Conservation (phyloP, 2,113 vertebrate genomes). For the Phylloscopus trochilus region DNA sequence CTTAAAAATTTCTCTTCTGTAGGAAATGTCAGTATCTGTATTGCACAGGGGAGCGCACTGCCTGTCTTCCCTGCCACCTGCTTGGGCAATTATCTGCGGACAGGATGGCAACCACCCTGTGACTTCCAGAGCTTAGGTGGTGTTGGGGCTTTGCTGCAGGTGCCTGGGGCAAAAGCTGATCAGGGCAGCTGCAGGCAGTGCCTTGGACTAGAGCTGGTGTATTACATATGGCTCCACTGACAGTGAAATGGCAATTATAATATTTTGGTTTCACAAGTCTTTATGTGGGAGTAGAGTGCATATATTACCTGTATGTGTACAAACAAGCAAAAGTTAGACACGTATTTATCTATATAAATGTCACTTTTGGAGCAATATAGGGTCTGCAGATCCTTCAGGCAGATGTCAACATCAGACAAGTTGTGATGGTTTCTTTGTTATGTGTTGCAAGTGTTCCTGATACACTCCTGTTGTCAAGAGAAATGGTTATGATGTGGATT, state of each 20-base stretch:
- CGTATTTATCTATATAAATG: background rate
- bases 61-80: background rate
- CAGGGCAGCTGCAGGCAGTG: background rate
- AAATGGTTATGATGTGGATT: background rate
- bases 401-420: background rate
- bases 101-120: background rate
- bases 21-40: background rate
- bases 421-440: background rate
- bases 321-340: constrained; percentile 2
- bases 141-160: background rate
- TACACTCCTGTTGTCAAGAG: background rate
- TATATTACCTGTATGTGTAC: background rate
- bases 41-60: background rate
- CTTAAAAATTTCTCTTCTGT: background rate
- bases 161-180: background rate
- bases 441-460: background rate
- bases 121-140: background rate
- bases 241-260: background rate
- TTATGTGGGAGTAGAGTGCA: background rate
- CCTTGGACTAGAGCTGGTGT: background rate
- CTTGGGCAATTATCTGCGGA: background rate
- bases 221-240: accelerated
- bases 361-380: background rate
- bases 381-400: background rate
- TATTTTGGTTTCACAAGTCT: background rate